Evolutionary conservation across 2,797 vertebrate genomes (phyloP).

Genomic region (Hydrocynus forskahlii): DNA sequence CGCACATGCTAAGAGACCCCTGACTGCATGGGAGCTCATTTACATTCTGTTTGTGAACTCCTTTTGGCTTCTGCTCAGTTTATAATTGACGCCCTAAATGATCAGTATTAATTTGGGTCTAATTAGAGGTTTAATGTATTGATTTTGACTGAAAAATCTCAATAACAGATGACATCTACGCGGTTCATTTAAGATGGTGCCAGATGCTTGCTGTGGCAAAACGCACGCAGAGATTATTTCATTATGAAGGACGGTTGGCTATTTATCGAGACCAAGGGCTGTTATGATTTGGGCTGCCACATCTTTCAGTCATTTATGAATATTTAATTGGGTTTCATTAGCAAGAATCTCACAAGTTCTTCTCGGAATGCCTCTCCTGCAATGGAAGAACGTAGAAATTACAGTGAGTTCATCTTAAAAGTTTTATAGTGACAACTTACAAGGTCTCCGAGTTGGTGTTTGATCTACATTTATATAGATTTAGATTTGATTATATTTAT

Average conservation of each 20-base stretch:
- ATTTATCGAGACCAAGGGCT: conserved; percentile 42
- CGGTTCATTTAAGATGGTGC: conserved; percentile 40
- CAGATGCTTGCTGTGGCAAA: conserved; percentile 29
- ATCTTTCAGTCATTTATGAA: conserved; percentile 37
- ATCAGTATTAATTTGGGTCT: conserved; percentile 62
- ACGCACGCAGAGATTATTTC: conserved; percentile 30
- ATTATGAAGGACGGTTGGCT: conserved; percentile 33
- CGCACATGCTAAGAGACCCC: conserved; percentile 46
- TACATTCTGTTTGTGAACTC: conserved; percentile 56
- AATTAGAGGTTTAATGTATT: conserved; percentile 60
- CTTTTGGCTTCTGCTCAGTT: conserved; percentile 49
- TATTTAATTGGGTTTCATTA: conserved; percentile 28
- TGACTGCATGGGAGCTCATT: conserved; percentile 55
- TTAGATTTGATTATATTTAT: too few species aligned
- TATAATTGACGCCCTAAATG: conserved; percentile 60
- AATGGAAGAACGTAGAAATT: not conserved
- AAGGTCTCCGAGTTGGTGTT: not conserved
- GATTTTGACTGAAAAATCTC: conserved; percentile 49
- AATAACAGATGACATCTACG: conserved; percentile 47
- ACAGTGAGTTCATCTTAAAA: conserved; percentile 11
- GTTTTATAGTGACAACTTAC: not conserved
- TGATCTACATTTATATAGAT: not conserved
- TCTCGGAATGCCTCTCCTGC: not conserved
- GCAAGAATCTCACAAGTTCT: conserved; percentile 11
- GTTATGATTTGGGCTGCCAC: conserved; percentile 35